Base-by-base conservation (phyloP, 1,140 invertebrate species). In the Atopsyche davidsoni region DNA sequence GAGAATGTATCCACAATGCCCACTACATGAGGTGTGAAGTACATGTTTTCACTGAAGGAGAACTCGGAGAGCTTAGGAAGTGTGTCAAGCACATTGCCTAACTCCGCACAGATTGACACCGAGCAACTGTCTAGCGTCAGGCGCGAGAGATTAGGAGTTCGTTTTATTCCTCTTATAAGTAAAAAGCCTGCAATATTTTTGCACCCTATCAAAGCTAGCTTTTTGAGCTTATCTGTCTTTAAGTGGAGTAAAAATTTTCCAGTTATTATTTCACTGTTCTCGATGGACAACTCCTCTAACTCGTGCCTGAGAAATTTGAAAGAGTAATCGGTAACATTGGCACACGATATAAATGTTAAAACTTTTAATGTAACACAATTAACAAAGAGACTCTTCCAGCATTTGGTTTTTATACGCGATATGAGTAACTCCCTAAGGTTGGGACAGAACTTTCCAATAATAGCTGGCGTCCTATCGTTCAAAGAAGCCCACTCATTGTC, bases 391-490 rank as follows among this genome's bases (percentile, higher is more conserved):
- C 66, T 67, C 46, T 67, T 71, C 71, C 71, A 73, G 60, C 71
- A 71, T 52, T 65, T 67, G 1, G 69, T 70, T 39, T 64, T 59
- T 67, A 71, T 68, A 17, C 65, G 32, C n/a, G 24, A 28, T 7
- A 28, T 28, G 60, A 68, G 64, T 7, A 72, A 51, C 43, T 71
- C 69, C 48, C 68, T 67, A 6, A 73, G 63, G 43, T 66, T 60
- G 4, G 67, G 69, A 44, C 71, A 73, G 60, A 67, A 73, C 60
- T 70, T 73, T 58, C 65, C 65, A 13, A 72, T 59, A 4, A 63
- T 64, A 56, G 69, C 68, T 4, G 69, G 69, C 16, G 69, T 72
- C 58, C 69, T 68, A 57, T 73, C 67, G 51, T 73, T 71, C 28
- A 73, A 64, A 10, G 64, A 63, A 4, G 65, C 66, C 63, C 63